Conservation (phyloP, 2,113 vertebrate species). For the Cyrtonyx montezumae region DNA sequence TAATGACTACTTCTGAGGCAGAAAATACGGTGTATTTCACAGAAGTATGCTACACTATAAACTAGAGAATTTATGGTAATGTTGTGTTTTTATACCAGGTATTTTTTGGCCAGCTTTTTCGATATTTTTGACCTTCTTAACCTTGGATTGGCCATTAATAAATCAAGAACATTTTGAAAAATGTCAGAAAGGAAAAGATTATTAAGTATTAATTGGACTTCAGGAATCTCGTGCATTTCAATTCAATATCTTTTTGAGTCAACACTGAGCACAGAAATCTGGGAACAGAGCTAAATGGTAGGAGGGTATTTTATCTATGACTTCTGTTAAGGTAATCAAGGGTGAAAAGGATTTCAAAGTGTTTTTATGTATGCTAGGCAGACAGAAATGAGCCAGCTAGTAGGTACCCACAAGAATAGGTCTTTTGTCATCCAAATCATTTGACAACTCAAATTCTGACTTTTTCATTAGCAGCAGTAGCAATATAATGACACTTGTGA, state of each 20-base stretch:
- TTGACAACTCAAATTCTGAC: not conserved
- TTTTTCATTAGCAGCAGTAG: not conserved
- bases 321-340: not conserved
- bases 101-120: not conserved
- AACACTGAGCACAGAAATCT: fast-evolving
- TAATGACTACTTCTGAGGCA: not conserved
- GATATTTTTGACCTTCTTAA: not conserved
- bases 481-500: not conserved
- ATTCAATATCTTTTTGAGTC: not conserved
- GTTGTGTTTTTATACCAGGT: not conserved
- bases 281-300: not conserved
- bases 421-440: not conserved
- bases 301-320: not conserved
- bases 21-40: not conserved
- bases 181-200: not conserved
- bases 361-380: not conserved
- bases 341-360: not conserved
- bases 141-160: not conserved
- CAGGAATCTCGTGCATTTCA: not conserved
- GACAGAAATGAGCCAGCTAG: not conserved
- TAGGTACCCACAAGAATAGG: not conserved
- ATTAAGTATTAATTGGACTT: not conserved
- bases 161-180: not conserved
- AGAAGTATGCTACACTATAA: not conserved
- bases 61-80: not conserved